Percentiles rank a stretch among this genome's conserved stretches.
Conservation (phyloP, 1,140 invertebrate genomes). For the Drosophila pseudoobscura region DNA sequence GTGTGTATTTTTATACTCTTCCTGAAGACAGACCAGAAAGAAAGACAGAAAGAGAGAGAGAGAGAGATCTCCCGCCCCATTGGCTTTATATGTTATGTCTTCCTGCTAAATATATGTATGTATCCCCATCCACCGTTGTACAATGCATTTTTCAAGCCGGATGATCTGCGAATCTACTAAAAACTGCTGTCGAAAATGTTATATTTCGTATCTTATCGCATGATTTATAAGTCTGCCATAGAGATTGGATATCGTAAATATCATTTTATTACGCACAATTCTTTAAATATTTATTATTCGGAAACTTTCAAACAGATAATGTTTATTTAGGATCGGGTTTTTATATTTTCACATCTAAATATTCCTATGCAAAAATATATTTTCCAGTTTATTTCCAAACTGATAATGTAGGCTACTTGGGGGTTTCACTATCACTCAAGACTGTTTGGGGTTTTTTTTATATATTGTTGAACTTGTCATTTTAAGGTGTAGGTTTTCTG, state of each 20-base stretch:
- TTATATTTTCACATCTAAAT: neutral
- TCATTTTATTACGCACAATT: constrained; percentile 1
- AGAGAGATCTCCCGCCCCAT: neutral
- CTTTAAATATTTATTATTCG: constrained; percentile 26
- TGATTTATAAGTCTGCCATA: constrained; percentile 29
- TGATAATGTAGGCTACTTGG: no score
- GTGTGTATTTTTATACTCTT: constrained; percentile 42
- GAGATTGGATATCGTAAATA: constrained; percentile 18
- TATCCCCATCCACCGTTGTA: neutral
- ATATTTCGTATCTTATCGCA: constrained; percentile 39
- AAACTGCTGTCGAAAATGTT: constrained; percentile 3
- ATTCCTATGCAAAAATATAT: no score
- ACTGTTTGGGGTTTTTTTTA: no score
- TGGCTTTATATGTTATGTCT: constrained; percentile 1
- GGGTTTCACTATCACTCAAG: no score
- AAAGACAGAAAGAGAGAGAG: no score
- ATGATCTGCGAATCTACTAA: constrained; percentile 6
- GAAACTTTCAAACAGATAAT: constrained; percentile 3
- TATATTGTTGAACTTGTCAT: no score
- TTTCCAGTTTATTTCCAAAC: no score
- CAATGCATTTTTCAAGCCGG: constrained; percentile 31
- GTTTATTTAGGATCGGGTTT: neutral
- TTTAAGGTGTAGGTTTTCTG: no score
- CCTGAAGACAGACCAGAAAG: neutral
- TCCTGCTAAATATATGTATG: constrained; percentile 5